Evolutionary conservation across 2,888 invertebrate genomes (phyloP).

Genomic region (Pheosia tremula): DNA sequence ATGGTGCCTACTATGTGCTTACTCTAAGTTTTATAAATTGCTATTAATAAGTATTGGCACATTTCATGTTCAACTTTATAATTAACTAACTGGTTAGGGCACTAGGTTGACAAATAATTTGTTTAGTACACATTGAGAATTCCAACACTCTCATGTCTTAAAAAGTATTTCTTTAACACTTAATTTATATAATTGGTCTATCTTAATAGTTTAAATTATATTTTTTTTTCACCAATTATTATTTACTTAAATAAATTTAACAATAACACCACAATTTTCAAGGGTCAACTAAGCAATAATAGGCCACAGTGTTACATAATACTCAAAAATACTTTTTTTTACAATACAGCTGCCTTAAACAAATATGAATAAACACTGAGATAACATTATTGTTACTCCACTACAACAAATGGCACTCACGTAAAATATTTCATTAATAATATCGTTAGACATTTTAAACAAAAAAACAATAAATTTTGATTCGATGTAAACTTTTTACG

Average conservation of each 20-base stretch:
- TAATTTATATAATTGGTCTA: slow-evolving; percentile 1
- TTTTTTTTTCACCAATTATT: background rate
- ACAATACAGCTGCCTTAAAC: background rate
- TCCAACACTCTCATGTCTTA: slow-evolving; percentile 23
- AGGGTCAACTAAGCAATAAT: background rate
- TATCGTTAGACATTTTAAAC: background rate
- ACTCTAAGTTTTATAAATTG: slow-evolving; percentile 11
- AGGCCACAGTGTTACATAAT: slow-evolving; percentile 1
- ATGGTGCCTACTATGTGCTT: slow-evolving; percentile 13
- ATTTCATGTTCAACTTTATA: slow-evolving; percentile 20
- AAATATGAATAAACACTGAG: background rate
- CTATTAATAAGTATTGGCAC: slow-evolving; percentile 34
- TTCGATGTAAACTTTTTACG: background rate
- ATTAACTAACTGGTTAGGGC: slow-evolving; percentile 22
- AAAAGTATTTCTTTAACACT: background rate
- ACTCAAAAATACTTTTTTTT: slow-evolving; percentile 5
- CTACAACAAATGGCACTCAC: too few species aligned
- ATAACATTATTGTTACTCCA: too few species aligned
- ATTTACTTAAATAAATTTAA: background rate
- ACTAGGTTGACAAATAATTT: slow-evolving; percentile 27
- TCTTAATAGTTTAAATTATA: background rate
- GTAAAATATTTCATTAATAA: too few species aligned
- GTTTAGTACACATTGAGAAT: slow-evolving; percentile 11
- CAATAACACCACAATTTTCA: background rate
- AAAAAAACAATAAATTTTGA: background rate